phyloP scores from a whole-genome alignment of 2,888 invertebrate species.

The Esperia sulphurella region DNA sequence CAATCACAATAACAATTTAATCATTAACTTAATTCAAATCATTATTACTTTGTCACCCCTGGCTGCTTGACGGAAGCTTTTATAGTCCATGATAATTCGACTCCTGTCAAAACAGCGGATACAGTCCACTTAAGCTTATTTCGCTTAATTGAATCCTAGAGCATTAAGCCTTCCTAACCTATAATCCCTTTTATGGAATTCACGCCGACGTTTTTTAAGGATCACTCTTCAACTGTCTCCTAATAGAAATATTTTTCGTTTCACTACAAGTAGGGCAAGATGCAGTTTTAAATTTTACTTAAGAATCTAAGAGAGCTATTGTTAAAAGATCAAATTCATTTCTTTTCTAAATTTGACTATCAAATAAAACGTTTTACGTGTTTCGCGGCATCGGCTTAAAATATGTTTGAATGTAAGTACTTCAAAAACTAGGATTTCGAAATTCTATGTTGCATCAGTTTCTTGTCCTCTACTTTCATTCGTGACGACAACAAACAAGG shows the following conservation, averaged over 20 bases:
- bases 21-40: conserved; percentile 22
- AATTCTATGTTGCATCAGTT: no score
- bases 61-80: conserved; percentile 18
- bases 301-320: background rate
- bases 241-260: conserved; percentile 18
- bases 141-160: conserved; percentile 77
- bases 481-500: no score
- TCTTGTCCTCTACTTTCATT: no score
- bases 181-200: conserved; percentile 73
- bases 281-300: background rate
- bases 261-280: background rate
- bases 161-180: conserved; percentile 65
- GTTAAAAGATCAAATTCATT: no score
- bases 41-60: conserved; percentile 47
- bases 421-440: no score
- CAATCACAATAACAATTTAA: conserved; percentile 14
- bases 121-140: conserved; percentile 76
- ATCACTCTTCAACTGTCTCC: conserved; percentile 49
- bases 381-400: no score
- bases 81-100: conserved; percentile 54
- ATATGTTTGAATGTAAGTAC: no score
- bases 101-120: conserved; percentile 76
- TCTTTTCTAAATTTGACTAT: no score
- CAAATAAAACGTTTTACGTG: no score
- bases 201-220: conserved; percentile 67